Evolutionary conservation across 1,140 invertebrate genomes (phyloP).

Genomic region (Probaryconus sp.): DNA sequence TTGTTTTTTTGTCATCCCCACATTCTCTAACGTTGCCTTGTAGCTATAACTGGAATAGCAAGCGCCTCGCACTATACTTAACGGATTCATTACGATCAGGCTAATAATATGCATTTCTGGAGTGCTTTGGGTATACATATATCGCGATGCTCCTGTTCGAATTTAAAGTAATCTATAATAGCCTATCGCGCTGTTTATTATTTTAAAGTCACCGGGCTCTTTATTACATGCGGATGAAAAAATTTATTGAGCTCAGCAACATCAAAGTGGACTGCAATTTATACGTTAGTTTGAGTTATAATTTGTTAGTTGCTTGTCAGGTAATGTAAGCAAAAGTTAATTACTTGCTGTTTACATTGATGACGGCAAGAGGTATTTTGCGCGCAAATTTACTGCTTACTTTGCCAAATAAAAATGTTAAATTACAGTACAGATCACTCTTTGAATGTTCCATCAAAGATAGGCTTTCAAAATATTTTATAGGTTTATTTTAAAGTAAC

Average conservation of each 20-base stretch:
- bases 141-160: conserved; percentile 15
- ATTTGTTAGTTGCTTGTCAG: too few relatives aligned
- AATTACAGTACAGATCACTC: too few relatives aligned
- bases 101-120: conserved; percentile 54
- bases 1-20: conserved; percentile 8
- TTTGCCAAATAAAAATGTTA: too few relatives aligned
- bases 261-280: conserved; percentile 12
- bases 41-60: conserved; percentile 40
- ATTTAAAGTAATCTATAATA: conserved; percentile 13
- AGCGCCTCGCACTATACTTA: conserved; percentile 46
- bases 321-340: too few relatives aligned
- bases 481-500: too few relatives aligned
- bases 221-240: conserved; percentile 6
- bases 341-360: too few relatives aligned
- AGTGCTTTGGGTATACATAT: conserved; percentile 19
- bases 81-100: conserved; percentile 53
- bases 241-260: background rate
- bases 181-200: conserved; percentile 17
- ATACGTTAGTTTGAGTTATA: too few relatives aligned
- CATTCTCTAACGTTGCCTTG: conserved; percentile 11
- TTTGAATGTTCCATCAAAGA: too few relatives aligned
- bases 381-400: too few relatives aligned
- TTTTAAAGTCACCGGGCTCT: background rate
- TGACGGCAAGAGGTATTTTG: too few relatives aligned
- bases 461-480: too few relatives aligned